Evolutionary conservation across 2,113 vertebrate species (phyloP).

Genomic region (Thinocorus orbignyianus): DNA sequence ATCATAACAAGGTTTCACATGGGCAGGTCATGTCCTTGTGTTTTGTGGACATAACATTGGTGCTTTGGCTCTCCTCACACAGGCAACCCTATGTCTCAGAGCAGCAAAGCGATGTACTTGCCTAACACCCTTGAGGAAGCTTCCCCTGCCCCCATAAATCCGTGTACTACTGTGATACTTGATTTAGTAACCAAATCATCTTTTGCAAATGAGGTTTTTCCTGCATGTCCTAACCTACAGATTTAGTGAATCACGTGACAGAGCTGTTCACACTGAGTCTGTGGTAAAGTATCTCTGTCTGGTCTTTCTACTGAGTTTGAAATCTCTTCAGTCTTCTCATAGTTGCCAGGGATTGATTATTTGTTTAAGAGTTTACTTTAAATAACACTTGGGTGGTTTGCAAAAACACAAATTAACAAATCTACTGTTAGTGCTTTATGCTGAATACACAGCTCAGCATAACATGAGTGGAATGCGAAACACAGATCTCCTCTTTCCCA

Average conservation of each 20-base stretch:
- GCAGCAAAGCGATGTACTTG: neutral
- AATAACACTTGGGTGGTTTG: neutral
- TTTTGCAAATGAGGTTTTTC: neutral
- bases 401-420: neutral
- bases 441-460: neutral
- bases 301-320: neutral
- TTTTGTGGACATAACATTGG: neutral
- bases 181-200: neutral
- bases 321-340: neutral
- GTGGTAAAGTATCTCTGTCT: neutral
- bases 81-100: neutral
- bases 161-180: neutral
- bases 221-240: neutral
- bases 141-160: neutral
- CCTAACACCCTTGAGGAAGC: neutral
- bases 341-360: neutral
- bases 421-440: neutral
- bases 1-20: neutral
- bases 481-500: neutral
- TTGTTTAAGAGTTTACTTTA: neutral
- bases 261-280: neutral
- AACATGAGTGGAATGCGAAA: neutral
- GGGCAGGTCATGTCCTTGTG: neutral
- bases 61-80: accelerated
- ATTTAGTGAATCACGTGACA: neutral